Evolutionary conservation across 92 coral and sea anemone species (phyloP), one percentile per base, ranked within the genome.

Genomic region (Porites cylindrica): DNA sequence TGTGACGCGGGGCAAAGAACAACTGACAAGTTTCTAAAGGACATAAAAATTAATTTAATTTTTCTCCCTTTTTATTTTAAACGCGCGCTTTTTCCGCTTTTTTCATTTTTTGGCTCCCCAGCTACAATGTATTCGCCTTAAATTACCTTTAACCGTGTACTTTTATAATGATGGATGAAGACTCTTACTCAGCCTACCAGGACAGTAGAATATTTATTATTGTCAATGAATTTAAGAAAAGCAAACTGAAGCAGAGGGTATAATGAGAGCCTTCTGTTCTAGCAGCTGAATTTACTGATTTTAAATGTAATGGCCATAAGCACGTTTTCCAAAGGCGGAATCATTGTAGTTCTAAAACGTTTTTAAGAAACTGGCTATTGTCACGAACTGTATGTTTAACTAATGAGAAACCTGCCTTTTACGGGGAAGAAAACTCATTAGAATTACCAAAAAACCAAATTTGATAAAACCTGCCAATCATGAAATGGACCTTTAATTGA

Each of bases 401-500:
- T 59, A 51, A 83, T 73, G 24, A 43, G 47, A 62, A 62, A 73
- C 63, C 80, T 75, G 64, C 53, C 80, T 74, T 83, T 74, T 54
- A 47, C 73, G 47, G 47, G 50, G 61, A 17, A 53, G 66, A 50
- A 51, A 74, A 47, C 64, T 76, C 72, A 62, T 13, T 83, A 62
- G 18, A 21, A 72, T 82, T 29, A 20, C 67, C 56, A 6, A 60
- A 63, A 38, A 71, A 59, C 47, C 66, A 50, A 73, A 59, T 65
- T 74, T 26, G 70, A 19, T 70, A 82, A 24, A 51, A 66, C 51
- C 74, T 83, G 81, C 64, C 81, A 83, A 73, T 83, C 87, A 83
- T 54, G 53, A 64, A 38, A 74, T 63, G 72, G 74, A 23, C 43
- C 66, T 51, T 47, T 51, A 29, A 24, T 51, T 59, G 80, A 62